These are phyloP conservation scores for Cassiopea andromeda DNA, from an alignment of 30 jellyfish, hydroid and myxozoan species.

Conservation along the genomic window DNA sequence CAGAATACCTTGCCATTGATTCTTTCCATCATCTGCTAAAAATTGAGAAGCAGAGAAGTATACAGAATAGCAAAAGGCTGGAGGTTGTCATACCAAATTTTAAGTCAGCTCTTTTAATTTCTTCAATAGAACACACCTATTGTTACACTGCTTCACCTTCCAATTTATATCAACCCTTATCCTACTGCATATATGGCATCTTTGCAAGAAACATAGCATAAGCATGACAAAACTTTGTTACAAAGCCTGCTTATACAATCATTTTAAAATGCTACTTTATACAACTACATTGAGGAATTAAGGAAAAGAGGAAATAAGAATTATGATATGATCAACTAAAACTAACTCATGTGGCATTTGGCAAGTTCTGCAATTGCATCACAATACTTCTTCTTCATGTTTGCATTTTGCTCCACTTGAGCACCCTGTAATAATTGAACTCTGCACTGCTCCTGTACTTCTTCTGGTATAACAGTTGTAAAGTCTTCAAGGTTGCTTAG, in stretches of 20 bases:
- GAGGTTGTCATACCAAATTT: neutral
- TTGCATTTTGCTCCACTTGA: constrained; percentile 83
- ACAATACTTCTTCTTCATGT: constrained; percentile 82
- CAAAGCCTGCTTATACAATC: too few relatives aligned
- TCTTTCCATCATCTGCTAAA: constrained; percentile 85
- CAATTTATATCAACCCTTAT: too few relatives aligned
- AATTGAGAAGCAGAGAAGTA: neutral
- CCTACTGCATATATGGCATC: too few relatives aligned
- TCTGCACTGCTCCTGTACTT: constrained; percentile 74
- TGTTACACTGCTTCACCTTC: too few relatives aligned
- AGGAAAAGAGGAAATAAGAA: too few relatives aligned
- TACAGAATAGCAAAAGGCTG: too few relatives aligned
- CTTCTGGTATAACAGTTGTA: constrained; percentile 64
- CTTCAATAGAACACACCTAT: too few relatives aligned
- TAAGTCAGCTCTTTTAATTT: neutral
- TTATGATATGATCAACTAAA: neutral
- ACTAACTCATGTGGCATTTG: constrained; percentile 92
- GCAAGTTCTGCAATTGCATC: constrained; percentile 97
- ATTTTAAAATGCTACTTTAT: too few relatives aligned
- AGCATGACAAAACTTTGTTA: too few relatives aligned
- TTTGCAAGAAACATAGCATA: too few relatives aligned
- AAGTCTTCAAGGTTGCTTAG: constrained; percentile 83
- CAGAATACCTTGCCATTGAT: constrained; percentile 93
- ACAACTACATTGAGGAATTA: too few relatives aligned
- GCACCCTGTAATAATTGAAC: constrained; percentile 84